These are phyloP conservation scores for Synodontis membranacea DNA, from an alignment of 2,113 vertebrate genomes.

Conservation along the genomic window DNA sequence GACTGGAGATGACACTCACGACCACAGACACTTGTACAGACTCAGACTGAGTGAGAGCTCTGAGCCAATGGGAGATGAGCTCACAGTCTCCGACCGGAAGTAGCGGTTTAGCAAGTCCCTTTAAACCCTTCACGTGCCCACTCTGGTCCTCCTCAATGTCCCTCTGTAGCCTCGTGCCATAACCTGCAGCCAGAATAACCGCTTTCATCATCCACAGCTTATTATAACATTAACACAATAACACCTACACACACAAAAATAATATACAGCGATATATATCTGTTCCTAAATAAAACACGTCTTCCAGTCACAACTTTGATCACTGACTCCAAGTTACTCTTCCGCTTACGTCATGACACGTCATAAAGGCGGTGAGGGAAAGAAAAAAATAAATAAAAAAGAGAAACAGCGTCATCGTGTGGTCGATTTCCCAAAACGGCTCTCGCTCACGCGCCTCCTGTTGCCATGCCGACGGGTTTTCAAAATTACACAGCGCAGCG, in stretches of 20 bases:
- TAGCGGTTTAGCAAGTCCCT: slow-evolving; percentile 71
- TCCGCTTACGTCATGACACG: background rate
- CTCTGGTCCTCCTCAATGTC: slow-evolving; percentile 68
- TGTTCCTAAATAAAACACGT: background rate
- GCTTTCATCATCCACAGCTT: slow-evolving; percentile 69
- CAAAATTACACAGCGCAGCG: background rate
- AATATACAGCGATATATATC: background rate
- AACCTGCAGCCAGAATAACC: slow-evolving; percentile 78
- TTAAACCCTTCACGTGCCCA: slow-evolving; percentile 66
- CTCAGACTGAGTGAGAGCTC: slow-evolving; percentile 57
- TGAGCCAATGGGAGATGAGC: slow-evolving; percentile 74
- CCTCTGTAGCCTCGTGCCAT: slow-evolving; percentile 76
- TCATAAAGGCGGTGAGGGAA: too few species aligned
- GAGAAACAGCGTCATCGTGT: background rate
- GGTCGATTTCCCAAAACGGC: background rate
- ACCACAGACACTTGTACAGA: slow-evolving; percentile 69
- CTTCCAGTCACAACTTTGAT: background rate
- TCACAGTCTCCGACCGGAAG: slow-evolving; percentile 70
- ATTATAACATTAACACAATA: background rate
- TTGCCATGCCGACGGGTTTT: slow-evolving; percentile 36
- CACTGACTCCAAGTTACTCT: background rate
- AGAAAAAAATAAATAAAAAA: too few species aligned
- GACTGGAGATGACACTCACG: slow-evolving; percentile 59
- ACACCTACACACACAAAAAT: background rate
- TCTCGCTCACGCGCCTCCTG: slow-evolving; percentile 31